Conservation (phyloP, 1,140 invertebrate genomes). For the Panulirus ornatus region DNA sequence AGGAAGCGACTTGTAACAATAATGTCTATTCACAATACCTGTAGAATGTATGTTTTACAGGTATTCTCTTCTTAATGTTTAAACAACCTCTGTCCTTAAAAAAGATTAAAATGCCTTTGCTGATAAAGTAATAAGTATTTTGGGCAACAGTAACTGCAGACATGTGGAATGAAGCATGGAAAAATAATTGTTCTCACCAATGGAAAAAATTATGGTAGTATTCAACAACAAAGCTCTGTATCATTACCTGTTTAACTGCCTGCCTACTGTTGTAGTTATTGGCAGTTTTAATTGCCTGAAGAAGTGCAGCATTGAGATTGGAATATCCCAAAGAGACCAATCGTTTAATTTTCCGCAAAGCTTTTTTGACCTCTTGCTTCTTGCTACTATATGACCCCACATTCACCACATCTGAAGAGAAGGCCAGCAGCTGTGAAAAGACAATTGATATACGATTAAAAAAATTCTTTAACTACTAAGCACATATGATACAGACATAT, state of each 20-base stretch:
- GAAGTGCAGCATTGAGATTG: slow-evolving; percentile 32
- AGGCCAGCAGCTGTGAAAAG: slow-evolving; percentile 30
- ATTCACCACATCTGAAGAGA: slow-evolving; percentile 33
- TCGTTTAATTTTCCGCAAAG: neutral
- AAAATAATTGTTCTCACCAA: too few relatives aligned
- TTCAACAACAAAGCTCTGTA: too few relatives aligned
- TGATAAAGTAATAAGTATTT: too few relatives aligned
- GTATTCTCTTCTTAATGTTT: too few relatives aligned
- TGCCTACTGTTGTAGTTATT: neutral
- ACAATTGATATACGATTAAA: neutral
- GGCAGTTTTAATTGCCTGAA: slow-evolving; percentile 1
- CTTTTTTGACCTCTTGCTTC: neutral
- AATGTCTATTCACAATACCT: too few relatives aligned
- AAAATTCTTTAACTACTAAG: neutral
- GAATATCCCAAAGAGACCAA: slow-evolving; percentile 12
- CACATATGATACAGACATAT: neutral
- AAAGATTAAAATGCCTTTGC: too few relatives aligned
- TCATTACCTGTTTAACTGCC: slow-evolving; percentile 29
- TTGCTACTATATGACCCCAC: slow-evolving; percentile 1
- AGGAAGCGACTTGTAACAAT: too few relatives aligned
- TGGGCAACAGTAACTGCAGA: too few relatives aligned
- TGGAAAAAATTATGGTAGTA: too few relatives aligned
- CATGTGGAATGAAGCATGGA: too few relatives aligned
- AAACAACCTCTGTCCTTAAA: too few relatives aligned
- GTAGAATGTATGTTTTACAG: too few relatives aligned